Evolutionary conservation across 2,113 vertebrate genomes (phyloP), one percentile per base, ranked within the genome.

Genomic region (Ranitomeya imitator): DNA sequence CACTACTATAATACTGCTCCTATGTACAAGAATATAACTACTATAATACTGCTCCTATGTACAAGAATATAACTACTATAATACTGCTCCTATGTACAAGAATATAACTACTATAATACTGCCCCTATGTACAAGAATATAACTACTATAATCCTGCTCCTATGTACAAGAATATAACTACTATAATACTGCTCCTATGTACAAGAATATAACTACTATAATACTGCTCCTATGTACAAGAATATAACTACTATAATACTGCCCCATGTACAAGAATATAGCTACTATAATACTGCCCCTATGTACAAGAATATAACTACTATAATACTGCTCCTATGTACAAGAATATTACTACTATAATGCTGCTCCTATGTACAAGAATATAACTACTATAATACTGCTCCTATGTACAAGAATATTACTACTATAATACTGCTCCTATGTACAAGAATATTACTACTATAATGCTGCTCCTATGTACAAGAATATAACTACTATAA

Each of bases 371-470:
- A 74, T 74, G 31, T 45, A 74, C 71, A 74, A 45, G 71, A 74
- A 74, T 74, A 74, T 74, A 74, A 37, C 71, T 74, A 74, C 71
- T 74, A 74, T 74, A 74, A 74, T 74, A 74, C 71, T 74, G 31
- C 71, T 7, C 71, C 71, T 74, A 74, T 74, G 16, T 74, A 74
- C 26, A 74, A 45, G 71, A 74, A 74, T 74, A 74, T 74, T 45
- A 51, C 37, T 85, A 69, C 83, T 52, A 55, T 26, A 54, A 65
- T 15, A 51, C 51, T 37, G 15, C 15, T 8, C 71, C 71, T 37
- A 74, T 74, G 31, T 74, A 74, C 71, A 74, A 18, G 26, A 73
- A 14, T 31, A 37, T 31, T 1, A 31, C 26, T 31, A 65, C 55
- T 57, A 57, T 9, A 57, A 57, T 57, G 11, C 67, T 69, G 23